Base-by-base conservation (phyloP, 2,888 invertebrate genomes). In the Torymus tubicola region DNA sequence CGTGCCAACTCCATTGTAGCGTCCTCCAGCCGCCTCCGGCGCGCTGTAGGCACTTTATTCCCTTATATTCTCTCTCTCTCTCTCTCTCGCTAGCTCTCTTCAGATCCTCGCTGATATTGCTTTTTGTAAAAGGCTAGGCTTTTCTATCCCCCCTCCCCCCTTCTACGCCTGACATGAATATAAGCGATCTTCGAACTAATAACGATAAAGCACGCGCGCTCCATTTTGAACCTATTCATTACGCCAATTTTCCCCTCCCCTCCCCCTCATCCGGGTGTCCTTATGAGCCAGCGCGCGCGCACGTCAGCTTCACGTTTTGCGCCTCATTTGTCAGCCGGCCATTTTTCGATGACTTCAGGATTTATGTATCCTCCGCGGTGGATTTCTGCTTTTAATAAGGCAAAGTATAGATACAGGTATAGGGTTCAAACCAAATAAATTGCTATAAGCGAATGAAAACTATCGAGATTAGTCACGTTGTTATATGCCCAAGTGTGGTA, bases 1-100 rank as follows among this genome's bases (percentile, higher is more conserved):
- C 89, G 90, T 90, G 90, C 90, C 90, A 90, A 90, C 88, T 90
- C 89, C 87, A 90, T 90, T 90, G 90, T 90, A 89, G 86, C 88
- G 82, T 85, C 87, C 87, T 88, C 84, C 84, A 83, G 87, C 42
- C 42, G 42, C 42, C 42, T 42, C 42, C 42, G 42, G 42, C 42
- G 42, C 8, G 42, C 42, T 42, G 21, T 21, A 42, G 42, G 42
- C 42, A 42, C 88, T 90, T 89, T 88, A 89, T 89, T 89, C 87
- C 86, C 86, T 86, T n/a, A 21, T 10, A 18, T 11, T 31, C 42
- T 42, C 42, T 42, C 42, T 42, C 42, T 31, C 69, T 52, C 12
- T 18, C 31, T 3, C 3, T 3, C 42, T 3, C 16, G 18, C 31
- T 3, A 2, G 31, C 42, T 3, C 16, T 14, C 63, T 65, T 16